phyloP scores from a whole-genome alignment of 1,140 invertebrate genomes.

The Philaenus spumarius region DNA sequence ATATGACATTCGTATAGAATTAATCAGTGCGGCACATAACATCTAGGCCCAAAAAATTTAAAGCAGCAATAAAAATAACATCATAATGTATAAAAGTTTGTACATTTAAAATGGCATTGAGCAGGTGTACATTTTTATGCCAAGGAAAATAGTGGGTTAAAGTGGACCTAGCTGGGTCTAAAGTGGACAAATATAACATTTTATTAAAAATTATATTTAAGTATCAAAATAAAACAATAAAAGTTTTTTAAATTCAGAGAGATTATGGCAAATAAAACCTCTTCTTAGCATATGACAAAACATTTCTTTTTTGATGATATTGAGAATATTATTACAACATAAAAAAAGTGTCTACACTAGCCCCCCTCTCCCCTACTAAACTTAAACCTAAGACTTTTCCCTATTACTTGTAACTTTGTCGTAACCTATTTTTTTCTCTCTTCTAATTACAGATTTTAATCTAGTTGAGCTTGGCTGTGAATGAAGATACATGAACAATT shows the following conservation, averaged over 20 bases:
- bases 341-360: too few relatives aligned
- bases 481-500: neutral
- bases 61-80: too few relatives aligned
- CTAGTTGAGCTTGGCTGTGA: slow-evolving; percentile 15
- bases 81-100: too few relatives aligned
- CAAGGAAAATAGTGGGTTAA: neutral
- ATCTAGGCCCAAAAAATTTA: too few relatives aligned
- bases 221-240: too few relatives aligned
- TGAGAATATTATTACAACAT: neutral
- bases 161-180: neutral
- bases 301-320: too few relatives aligned
- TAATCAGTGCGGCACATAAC: too few relatives aligned
- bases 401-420: neutral
- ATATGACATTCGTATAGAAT: too few relatives aligned
- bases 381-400: neutral
- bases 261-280: too few relatives aligned
- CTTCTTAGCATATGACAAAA: neutral
- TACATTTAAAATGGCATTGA: too few relatives aligned
- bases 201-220: neutral
- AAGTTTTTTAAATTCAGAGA: too few relatives aligned
- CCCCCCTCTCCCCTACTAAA: neutral
- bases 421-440: neutral
- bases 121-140: neutral
- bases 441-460: slow-evolving; percentile 8
- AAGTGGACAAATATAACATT: too few relatives aligned